Evolutionary conservation across 2,113 vertebrate genomes (phyloP).

Genomic region (Dipodomys merriami): DNA sequence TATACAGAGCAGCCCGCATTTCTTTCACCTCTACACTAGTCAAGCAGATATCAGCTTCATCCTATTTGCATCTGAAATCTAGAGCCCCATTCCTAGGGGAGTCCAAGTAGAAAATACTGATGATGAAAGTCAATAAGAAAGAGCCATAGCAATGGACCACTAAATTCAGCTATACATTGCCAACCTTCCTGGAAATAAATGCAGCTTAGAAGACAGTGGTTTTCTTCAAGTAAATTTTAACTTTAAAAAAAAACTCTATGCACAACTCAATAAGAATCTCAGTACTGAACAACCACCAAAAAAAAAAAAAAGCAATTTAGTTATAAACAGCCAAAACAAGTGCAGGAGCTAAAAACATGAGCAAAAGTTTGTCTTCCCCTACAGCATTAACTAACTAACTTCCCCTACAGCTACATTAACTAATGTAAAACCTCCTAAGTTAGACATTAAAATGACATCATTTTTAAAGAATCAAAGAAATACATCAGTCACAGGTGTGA

Average conservation of each 20-base stretch:
- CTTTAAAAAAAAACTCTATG: slow-evolving; percentile 38
- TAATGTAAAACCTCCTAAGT: slow-evolving; percentile 64
- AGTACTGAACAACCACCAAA: no score
- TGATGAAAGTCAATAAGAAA: slow-evolving; percentile 68
- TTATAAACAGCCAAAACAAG: slow-evolving; percentile 3
- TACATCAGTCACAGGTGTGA: slow-evolving; percentile 44
- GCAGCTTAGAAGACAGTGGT: slow-evolving; percentile 66
- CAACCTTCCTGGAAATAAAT: slow-evolving; percentile 69
- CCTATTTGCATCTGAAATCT: slow-evolving; percentile 79
- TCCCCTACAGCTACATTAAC: slow-evolving; percentile 43
- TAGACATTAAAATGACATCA: not conserved
- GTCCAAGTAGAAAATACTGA: slow-evolving; percentile 70
- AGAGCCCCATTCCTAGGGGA: slow-evolving; percentile 59
- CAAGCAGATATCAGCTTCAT: slow-evolving; percentile 63
- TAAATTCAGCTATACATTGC: slow-evolving; percentile 68
- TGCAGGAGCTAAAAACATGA: slow-evolving; percentile 50
- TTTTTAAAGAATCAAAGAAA: slow-evolving; percentile 61
- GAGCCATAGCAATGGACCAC: slow-evolving; percentile 13
- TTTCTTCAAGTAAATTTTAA: slow-evolving; percentile 70
- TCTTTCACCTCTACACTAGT: not conserved
- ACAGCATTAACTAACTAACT: not conserved
- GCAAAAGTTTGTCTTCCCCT: not conserved
- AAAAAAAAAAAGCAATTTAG: slow-evolving; percentile 47
- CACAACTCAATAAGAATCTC: slow-evolving; percentile 61
- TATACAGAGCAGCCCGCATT: not conserved